phyloP scores from a whole-genome alignment of 2,797 vertebrate genomes.

The Anguilla marmorata region DNA sequence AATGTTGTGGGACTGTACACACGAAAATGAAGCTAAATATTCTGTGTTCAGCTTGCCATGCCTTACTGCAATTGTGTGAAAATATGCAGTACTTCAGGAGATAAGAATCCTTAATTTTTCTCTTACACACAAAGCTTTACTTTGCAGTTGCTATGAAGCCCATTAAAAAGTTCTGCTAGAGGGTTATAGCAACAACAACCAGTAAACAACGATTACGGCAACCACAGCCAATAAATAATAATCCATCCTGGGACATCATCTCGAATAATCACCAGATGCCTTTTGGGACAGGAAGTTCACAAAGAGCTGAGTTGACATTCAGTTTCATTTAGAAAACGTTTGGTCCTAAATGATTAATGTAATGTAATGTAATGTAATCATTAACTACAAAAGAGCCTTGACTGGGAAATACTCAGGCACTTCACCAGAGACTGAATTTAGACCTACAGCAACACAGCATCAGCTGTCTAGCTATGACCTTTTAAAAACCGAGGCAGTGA shows the following conservation, averaged over 20 bases:
- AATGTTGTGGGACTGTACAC: background rate
- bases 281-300: background rate
- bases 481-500: slow-evolving; percentile 1
- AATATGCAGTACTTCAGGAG: background rate
- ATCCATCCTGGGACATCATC: background rate
- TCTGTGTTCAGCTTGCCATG: background rate
- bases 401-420: background rate
- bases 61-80: background rate
- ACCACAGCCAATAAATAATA: background rate
- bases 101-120: background rate
- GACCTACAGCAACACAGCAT: background rate
- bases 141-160: background rate
- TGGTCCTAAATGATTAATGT: background rate
- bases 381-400: background rate
- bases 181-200: background rate
- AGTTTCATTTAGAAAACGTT: background rate
- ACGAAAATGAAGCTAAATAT: background rate
- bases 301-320: background rate
- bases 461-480: background rate
- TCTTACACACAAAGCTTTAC: background rate
- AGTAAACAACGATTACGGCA: background rate
- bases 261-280: background rate
- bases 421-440: background rate
- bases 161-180: background rate
- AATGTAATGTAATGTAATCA: background rate